Percentiles rank a stretch among this genome's conserved stretches.
Evolutionary conservation across 2,888 invertebrate species (phyloP).

Genomic region (Quadriops clusia): DNA sequence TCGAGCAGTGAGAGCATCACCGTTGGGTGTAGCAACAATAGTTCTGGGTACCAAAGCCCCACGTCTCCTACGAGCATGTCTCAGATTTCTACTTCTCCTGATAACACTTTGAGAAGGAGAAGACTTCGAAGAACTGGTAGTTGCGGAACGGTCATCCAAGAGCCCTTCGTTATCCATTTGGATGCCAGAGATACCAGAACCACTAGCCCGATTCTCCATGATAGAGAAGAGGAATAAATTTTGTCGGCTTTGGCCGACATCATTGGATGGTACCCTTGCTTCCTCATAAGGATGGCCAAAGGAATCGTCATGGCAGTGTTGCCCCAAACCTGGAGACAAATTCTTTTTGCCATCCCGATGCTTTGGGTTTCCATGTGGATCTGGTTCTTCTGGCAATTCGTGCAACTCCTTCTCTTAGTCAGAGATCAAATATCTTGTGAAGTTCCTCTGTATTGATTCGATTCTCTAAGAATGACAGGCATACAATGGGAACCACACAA

Average conservation of each 20-base stretch:
- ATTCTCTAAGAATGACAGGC: too few relatives aligned
- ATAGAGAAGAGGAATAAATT: slow-evolving; percentile 27
- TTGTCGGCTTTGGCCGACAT: slow-evolving; percentile 36
- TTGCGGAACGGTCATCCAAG: slow-evolving; percentile 46
- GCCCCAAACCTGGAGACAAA: slow-evolving; percentile 55
- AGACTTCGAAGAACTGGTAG: slow-evolving; percentile 41
- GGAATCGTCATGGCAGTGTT: slow-evolving; percentile 43
- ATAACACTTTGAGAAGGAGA: slow-evolving; percentile 38
- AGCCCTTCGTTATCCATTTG: slow-evolving; percentile 36
- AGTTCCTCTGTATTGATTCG: too few relatives aligned
- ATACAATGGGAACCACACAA: too few relatives aligned
- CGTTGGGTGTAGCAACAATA: slow-evolving; percentile 35
- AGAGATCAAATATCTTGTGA: too few relatives aligned
- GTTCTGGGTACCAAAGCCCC: slow-evolving; percentile 33
- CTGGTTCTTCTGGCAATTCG: slow-evolving; percentile 63
- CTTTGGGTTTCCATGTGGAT: slow-evolving; percentile 67
- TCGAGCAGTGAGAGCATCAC: slow-evolving; percentile 41
- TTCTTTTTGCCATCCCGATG: slow-evolving; percentile 60
- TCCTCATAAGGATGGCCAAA: slow-evolving; percentile 44
- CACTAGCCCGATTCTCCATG: slow-evolving; percentile 27
- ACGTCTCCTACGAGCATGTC: slow-evolving; percentile 38
- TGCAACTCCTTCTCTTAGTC: too few relatives aligned
- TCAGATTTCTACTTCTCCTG: slow-evolving; percentile 43
- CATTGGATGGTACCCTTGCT: slow-evolving; percentile 53
- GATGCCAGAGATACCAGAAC: slow-evolving; percentile 47